phyloP scores from a whole-genome alignment of 2,888 invertebrate genomes.

The Epinotia brunnichana region DNA sequence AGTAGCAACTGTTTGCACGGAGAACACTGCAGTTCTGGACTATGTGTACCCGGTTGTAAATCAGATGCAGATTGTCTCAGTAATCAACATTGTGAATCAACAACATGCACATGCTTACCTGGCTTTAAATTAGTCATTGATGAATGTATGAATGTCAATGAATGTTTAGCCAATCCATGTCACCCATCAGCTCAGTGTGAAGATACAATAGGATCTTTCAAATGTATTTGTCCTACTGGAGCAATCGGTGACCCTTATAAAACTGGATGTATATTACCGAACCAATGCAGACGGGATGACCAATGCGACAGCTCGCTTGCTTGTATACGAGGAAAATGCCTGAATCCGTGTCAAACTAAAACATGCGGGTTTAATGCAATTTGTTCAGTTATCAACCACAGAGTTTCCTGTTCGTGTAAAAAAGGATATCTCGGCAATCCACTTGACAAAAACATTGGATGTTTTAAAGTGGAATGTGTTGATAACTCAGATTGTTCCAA shows the following conservation, averaged over 20 bases:
- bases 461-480: constrained; percentile 94
- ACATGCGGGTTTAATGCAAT: constrained; percentile 90
- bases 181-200: constrained; percentile 91
- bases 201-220: constrained; percentile 91
- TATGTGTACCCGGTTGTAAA: constrained; percentile 92
- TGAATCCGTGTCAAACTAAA: constrained; percentile 89
- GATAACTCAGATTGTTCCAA: constrained; percentile 89
- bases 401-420: constrained; percentile 89
- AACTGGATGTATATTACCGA: constrained; percentile 89
- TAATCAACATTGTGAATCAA: constrained; percentile 89
- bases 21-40: constrained; percentile 92
- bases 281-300: constrained; percentile 88
- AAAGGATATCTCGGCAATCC: constrained; percentile 93
- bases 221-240: constrained; percentile 90
- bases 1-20: constrained; percentile 95
- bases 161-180: constrained; percentile 91
- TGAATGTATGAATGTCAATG: constrained; percentile 92
- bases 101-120: constrained; percentile 89
- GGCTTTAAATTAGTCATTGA: constrained; percentile 90
- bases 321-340: constrained; percentile 90
- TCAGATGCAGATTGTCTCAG: constrained; percentile 90
- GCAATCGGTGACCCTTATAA: constrained; percentile 89
- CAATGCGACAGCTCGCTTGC: constrained; percentile 90
- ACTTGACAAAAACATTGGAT: constrained; percentile 89
- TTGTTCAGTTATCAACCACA: constrained; percentile 89